Conservation (phyloP, 2,113 vertebrate genomes). For the Nanorana parkeri region DNA sequence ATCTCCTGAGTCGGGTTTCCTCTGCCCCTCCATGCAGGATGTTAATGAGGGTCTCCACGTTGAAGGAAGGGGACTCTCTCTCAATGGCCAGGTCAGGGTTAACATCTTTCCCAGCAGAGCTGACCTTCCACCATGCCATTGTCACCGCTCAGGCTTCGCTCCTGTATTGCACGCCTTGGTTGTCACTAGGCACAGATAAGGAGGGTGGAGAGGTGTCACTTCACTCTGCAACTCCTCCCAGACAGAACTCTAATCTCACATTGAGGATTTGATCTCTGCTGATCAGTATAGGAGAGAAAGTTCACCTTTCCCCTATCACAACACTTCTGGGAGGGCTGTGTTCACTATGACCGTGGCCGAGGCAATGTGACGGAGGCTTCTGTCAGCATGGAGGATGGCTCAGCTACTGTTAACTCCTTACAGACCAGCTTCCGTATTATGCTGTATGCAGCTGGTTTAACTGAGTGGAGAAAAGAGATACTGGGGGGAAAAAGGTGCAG, state of each 20-base stretch:
- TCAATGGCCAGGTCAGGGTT: slow-evolving; percentile 72
- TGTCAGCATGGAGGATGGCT: no score
- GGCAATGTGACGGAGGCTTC: no score
- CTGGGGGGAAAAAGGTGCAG: no score
- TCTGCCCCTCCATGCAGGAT: slow-evolving; percentile 64
- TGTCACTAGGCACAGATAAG: background rate
- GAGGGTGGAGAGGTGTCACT: background rate
- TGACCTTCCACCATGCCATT: slow-evolving; percentile 63
- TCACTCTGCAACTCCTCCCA: no score
- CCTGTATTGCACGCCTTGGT: background rate
- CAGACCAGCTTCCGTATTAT: no score
- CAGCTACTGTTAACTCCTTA: no score
- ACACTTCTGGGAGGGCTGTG: background rate
- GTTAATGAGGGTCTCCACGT: slow-evolving; percentile 69
- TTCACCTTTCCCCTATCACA: background rate
- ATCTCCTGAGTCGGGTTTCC: slow-evolving; percentile 63
- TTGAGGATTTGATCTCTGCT: background rate
- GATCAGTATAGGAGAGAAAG: no score
- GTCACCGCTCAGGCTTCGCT: background rate
- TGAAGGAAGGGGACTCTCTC: slow-evolving; percentile 65
- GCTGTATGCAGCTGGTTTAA: no score
- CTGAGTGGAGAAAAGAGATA: no score
- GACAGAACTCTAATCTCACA: slow-evolving; percentile 13
- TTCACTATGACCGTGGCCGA: no score
- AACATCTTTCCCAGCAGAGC: slow-evolving; percentile 22